Conservation (phyloP, 2,797 vertebrate species). For the Agapornis canus region DNA sequence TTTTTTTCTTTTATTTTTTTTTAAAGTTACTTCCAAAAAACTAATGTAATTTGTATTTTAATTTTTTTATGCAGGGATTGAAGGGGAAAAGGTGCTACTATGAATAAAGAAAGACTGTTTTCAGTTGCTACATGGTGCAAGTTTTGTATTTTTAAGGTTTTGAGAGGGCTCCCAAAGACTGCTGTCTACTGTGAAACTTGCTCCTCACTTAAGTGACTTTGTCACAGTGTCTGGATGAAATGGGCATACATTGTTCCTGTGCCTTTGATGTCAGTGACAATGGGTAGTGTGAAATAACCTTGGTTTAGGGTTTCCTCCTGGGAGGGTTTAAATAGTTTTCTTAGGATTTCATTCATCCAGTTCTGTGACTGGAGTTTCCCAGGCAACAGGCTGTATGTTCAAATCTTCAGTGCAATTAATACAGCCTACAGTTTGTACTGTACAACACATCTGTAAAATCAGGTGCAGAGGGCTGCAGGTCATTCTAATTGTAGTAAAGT, state of each 20-base stretch:
- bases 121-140: background rate
- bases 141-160: background rate
- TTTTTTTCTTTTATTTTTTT: background rate
- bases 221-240: background rate
- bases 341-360: background rate
- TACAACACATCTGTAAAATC: background rate
- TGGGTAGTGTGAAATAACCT: background rate
- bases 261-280: background rate
- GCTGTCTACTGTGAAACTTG: background rate
- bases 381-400: background rate
- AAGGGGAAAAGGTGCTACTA: background rate
- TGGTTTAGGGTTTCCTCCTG: background rate
- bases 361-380: background rate
- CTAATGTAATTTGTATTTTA: background rate
- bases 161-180: background rate
- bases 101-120: background rate
- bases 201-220: background rate
- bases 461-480: background rate
- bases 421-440: background rate
- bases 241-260: accelerated
- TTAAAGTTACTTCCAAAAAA: background rate
- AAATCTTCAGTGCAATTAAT: background rate
- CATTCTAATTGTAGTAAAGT: background rate
- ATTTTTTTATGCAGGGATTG: background rate
- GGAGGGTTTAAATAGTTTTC: background rate